phyloP scores from a whole-genome alignment of 2,113 vertebrate species.

The Dermatemys mawii region DNA sequence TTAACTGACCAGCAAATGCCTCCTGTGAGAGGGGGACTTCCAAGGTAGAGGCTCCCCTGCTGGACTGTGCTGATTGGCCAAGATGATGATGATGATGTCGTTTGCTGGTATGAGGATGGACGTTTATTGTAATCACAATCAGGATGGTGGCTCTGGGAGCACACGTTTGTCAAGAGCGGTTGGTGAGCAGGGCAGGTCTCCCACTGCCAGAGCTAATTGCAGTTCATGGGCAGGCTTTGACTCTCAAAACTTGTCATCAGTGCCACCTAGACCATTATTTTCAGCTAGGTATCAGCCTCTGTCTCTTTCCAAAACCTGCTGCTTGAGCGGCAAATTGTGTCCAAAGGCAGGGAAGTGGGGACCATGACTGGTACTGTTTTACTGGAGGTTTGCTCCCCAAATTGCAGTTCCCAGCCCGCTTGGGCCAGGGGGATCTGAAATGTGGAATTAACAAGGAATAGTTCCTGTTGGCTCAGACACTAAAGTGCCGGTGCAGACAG shows the following conservation, averaged over 20 bases:
- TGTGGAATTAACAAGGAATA: background rate
- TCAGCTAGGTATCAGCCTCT: fast-evolving
- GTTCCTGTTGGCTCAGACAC: background rate
- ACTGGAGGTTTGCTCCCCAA: background rate
- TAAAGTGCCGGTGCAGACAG: background rate
- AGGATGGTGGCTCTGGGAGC: background rate
- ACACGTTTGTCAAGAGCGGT: background rate
- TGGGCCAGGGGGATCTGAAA: background rate
- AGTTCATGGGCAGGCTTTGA: background rate
- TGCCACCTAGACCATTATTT: background rate
- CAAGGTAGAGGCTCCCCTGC: background rate
- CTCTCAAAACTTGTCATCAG: background rate
- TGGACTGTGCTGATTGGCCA: background rate
- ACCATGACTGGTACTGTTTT: background rate
- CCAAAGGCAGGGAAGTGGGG: background rate
- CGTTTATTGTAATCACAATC: background rate
- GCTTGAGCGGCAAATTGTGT: background rate
- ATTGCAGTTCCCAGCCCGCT: background rate
- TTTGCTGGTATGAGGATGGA: background rate
- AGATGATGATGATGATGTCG: background rate
- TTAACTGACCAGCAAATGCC: no score
- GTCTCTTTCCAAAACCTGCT: background rate
- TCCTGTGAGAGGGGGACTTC: no score
- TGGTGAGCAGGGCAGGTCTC: background rate
- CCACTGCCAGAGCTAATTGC: background rate